Base-by-base conservation (phyloP, 2,113 vertebrate genomes). In the Deroptyus accipitrinus region DNA sequence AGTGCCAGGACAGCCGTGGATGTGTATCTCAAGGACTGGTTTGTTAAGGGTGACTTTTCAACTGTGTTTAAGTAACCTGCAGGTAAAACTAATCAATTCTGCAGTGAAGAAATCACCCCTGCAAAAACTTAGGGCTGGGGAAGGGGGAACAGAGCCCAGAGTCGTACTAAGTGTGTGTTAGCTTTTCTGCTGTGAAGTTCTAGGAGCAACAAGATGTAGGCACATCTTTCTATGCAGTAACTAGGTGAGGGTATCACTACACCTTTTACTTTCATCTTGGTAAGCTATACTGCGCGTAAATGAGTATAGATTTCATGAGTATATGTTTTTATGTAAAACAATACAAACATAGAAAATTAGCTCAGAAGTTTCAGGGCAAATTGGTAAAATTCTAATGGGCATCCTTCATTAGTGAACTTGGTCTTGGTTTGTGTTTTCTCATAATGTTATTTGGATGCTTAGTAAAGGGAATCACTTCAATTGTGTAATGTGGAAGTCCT, bases 91-190 rank as follows among this genome's bases (percentile, higher is more conserved):
- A 15, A 59, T 35, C 20, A n/a, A 35, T 59, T 59, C 20, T 59
- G 57, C 20, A 59, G 55, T 4, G 1, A 31, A 77, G 68, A 83
- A 77, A 25, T 48, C 2, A 0, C 30, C 30, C 17, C 48, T 70
- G 55, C 49, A 28, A 62, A 52, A 79, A 39, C 10, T 3, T 87
- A 46, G 62, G 67, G 12, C 30, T 75, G 37, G 10, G 13, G 15
- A 49, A 76, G 44, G 22, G 7, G 17, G 23, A 59, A 31, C 15
- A 9, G 35, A 72, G 28, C 15, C 22, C 42, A n/a, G 27, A 35
- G 41, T 0, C 0, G 11, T 39, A 28, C 13, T 42, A 41, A 49
- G 11, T 7, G 2, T 52, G 33, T 28, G 10, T 75, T 74, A 10
- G 13, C 52, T 77, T 85, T 83, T 79, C n/a, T 92, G 46, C 63